Base-by-base conservation (phyloP, 2,797 vertebrate genomes). In the Tenualosa ilisha region DNA sequence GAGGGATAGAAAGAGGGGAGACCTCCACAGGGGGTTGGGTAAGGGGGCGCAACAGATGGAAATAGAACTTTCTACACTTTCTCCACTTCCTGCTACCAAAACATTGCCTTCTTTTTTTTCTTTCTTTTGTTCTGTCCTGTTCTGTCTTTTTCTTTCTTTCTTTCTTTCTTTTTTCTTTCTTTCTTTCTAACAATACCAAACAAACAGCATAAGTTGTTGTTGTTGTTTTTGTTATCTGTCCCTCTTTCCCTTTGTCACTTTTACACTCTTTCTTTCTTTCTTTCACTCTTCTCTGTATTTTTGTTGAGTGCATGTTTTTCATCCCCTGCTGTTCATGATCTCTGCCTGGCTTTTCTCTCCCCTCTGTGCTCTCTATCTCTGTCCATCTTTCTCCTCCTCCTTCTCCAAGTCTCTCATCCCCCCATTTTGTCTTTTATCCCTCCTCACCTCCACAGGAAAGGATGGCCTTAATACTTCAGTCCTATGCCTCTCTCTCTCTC, bases 11-110 rank as follows among this genome's bases (percentile, higher is more conserved):
- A 68, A 37, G 68, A 15, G 68, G 15, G 37, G 68, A 75, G 31
- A 40, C 31, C 68, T 75, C 68, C 68, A 53, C 3, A 1, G 17
- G 15, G 31, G 88, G 86, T 92, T 90, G 89, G 87, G 91, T 85
- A 82, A n/a, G 87, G 83, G 86, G 89, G 91, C 86, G 87, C 59
- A 37, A 49, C 81, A 86, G 85, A n/a, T 83, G 86, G 84, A 89
- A 90, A 91, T 84, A 88, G 51, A 63, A 54, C 63, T 83, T 84
- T 85, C 85, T 68, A 63, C 84, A 83, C 82, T 43, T 49, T 40
- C 65, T 37, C 37, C 0, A 40, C 37, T 12, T 75, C 68, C 68
- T 15, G 40, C 68, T 3, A 40, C 11, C 65, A 72, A 53, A 40
- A 51, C 50, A 56, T 65, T 65, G 2, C 4, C 26, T 31, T 31